Evolutionary conservation across 2,797 vertebrate species (phyloP).

Genomic region (Hydrophis major): DNA sequence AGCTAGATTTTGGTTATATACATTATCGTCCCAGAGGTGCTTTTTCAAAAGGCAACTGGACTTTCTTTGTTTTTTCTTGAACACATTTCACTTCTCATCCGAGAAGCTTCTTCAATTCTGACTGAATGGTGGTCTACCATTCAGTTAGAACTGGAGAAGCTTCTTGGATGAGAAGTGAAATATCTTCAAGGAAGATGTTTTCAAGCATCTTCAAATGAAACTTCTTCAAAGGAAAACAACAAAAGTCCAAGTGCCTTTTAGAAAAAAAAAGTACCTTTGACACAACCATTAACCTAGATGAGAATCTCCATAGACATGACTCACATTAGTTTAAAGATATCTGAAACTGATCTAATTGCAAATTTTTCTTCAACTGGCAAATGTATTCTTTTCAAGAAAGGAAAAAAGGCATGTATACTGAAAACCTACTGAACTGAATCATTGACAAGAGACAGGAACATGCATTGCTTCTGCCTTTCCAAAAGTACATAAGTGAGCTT

Average conservation of each 20-base stretch:
- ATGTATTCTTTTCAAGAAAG: slow-evolving; percentile 47
- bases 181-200: background rate
- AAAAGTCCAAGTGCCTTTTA: too few relatives aligned
- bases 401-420: slow-evolving; percentile 41
- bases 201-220: background rate
- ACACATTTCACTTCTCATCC: background rate
- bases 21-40: background rate
- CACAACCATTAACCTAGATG: background rate
- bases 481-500: slow-evolving; percentile 36
- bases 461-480: slow-evolving; percentile 44
- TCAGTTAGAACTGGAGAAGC: background rate
- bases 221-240: too few relatives aligned
- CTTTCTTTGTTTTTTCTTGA: background rate
- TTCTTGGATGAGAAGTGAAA: background rate
- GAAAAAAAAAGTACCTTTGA: background rate
- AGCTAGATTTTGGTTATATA: slow-evolving; percentile 46
- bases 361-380: slow-evolving; percentile 44
- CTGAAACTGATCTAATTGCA: slow-evolving; percentile 36
- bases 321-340: background rate
- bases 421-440: slow-evolving; percentile 46
- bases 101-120: background rate
- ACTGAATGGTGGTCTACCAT: background rate
- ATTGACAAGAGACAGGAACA: slow-evolving; percentile 40
- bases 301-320: background rate
- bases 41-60: background rate